Evolutionary conservation across 2,888 invertebrate genomes (phyloP).

Genomic region (Trachelus tabidus): DNA sequence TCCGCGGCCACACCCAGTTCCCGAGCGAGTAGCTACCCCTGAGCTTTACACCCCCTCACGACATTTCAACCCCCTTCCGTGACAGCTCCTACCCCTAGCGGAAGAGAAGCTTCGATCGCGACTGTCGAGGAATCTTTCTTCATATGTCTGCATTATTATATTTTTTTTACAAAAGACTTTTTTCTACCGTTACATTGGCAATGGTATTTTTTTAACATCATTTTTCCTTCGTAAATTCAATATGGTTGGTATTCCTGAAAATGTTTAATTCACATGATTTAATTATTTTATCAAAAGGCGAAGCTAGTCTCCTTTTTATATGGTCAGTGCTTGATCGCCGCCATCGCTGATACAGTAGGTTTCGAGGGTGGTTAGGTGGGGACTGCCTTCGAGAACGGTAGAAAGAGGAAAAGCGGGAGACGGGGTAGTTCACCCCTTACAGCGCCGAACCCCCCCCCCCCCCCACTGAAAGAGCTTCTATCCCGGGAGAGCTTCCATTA

Average conservation of each 20-base stretch:
- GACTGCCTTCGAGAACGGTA: conserved; percentile 18
- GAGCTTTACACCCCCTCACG: not conserved
- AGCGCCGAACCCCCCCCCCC: conserved; percentile 46
- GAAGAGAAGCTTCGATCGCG: not conserved
- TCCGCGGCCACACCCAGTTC: conserved; percentile 33
- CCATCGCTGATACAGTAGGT: conserved; percentile 37
- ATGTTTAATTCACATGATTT: conserved; percentile 6
- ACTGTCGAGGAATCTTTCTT: not conserved
- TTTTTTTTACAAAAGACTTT: not conserved
- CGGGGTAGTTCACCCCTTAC: conserved; percentile 45
- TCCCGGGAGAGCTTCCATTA: conserved; percentile 65
- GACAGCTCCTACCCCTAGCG: not conserved
- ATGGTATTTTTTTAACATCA: not conserved
- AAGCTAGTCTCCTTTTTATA: conserved; percentile 29
- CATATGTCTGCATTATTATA: not conserved
- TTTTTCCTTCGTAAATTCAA: not conserved
- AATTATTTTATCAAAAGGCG: conserved; percentile 28
- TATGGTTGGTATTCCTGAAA: not conserved
- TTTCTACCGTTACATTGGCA: not conserved
- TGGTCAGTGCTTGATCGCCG: conserved; percentile 40
- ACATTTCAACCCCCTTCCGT: conserved; percentile 4
- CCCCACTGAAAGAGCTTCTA: conserved; percentile 54
- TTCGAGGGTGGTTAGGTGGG: conserved; percentile 14
- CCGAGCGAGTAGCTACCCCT: not conserved
- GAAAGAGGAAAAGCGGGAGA: conserved; percentile 36